A percentile compares a stretch with the other conserved stretches of the same genome.
phyloP scores from a whole-genome alignment of 2,888 invertebrate genomes.

The Chelonus formosanus region DNA sequence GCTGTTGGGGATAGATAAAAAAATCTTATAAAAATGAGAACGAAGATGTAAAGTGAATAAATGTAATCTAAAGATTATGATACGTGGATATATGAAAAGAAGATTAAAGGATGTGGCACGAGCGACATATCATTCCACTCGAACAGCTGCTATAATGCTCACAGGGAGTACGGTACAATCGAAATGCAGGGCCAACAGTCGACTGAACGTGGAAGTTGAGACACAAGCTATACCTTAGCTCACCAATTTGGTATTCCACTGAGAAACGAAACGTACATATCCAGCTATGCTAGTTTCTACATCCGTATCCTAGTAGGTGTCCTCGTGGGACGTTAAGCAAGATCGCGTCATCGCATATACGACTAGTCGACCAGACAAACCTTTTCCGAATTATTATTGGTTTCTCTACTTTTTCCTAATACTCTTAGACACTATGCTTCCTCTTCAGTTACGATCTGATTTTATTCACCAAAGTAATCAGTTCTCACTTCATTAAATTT shows the following conservation, averaged over 20 bases:
- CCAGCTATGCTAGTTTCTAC: constrained; percentile 6
- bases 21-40: constrained; percentile 5
- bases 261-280: constrained; percentile 9
- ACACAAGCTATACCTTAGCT: constrained; percentile 10
- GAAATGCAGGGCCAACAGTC: constrained; percentile 11
- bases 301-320: constrained; percentile 26
- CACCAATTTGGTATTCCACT: constrained; percentile 16
- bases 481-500: too few species aligned
- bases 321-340: constrained; percentile 30
- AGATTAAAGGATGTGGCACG: constrained; percentile 1
- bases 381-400: constrained; percentile 12
- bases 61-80: constrained; percentile 12
- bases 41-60: constrained; percentile 3
- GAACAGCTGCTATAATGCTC: constrained; percentile 10
- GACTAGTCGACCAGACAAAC: not conserved
- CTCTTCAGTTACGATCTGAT: too few species aligned
- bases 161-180: not conserved
- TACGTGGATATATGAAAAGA: constrained; percentile 4
- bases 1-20: not conserved
- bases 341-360: constrained; percentile 20
- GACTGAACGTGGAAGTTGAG: constrained; percentile 7
- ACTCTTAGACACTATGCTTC: not conserved
- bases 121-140: constrained; percentile 15
- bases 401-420: constrained; percentile 1
- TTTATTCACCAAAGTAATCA: too few species aligned